Conservation (phyloP, 1,140 invertebrate species). For the Samia ricini region DNA sequence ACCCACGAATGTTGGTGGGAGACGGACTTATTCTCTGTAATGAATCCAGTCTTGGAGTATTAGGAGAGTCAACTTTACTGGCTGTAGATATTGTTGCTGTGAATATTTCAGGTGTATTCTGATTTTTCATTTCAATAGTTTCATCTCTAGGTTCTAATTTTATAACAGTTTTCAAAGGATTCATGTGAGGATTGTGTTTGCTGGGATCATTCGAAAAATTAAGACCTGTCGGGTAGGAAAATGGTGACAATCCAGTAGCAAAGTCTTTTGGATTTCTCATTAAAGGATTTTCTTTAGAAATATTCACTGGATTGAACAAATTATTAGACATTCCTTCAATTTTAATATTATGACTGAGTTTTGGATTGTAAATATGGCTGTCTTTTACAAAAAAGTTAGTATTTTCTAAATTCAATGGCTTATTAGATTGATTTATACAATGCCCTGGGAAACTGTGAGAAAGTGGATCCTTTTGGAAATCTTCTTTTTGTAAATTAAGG, state of each 20-base stretch:
- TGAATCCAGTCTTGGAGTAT: slow-evolving; percentile 56
- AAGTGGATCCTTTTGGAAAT: slow-evolving; percentile 66
- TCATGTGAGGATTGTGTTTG: slow-evolving; percentile 66
- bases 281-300: slow-evolving; percentile 61
- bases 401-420: slow-evolving; percentile 66
- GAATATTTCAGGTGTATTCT: slow-evolving; percentile 69
- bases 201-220: slow-evolving; percentile 62
- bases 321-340: slow-evolving; percentile 63
- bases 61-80: slow-evolving; percentile 64
- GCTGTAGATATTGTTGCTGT: slow-evolving; percentile 69
- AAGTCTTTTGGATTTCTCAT: slow-evolving; percentile 69
- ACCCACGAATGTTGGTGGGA: slow-evolving; percentile 58
- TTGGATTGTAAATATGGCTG: slow-evolving; percentile 66
- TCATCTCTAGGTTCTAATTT: slow-evolving; percentile 80
- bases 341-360: slow-evolving; percentile 65
- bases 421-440: slow-evolving; percentile 53
- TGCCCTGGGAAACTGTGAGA: slow-evolving; percentile 63
- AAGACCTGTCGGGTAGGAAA: slow-evolving; percentile 59
- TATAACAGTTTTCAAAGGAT: slow-evolving; percentile 75
- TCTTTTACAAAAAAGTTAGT: slow-evolving; percentile 72
- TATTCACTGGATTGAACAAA: slow-evolving; percentile 69
- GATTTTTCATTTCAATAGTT: slow-evolving; percentile 76
- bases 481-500: slow-evolving; percentile 67
- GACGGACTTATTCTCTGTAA: slow-evolving; percentile 68
- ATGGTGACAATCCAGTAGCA: slow-evolving; percentile 53